Percentiles rank a stretch among this genome's conserved stretches.
phyloP scores from a whole-genome alignment of 53 echinoderm and acorn worm genomes.

The Pentamera pediparva region DNA sequence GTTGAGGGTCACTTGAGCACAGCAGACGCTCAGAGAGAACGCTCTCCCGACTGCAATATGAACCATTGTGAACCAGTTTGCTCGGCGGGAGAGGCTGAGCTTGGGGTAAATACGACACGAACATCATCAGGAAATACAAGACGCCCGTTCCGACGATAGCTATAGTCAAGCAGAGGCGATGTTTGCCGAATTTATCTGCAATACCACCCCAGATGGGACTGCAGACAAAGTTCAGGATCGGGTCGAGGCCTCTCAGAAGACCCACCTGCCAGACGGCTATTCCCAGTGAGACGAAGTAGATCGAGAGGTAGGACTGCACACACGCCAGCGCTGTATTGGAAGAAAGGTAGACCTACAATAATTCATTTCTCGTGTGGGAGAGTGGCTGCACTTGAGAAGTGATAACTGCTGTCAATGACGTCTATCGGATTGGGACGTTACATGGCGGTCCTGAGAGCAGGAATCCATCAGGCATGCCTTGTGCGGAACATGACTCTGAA shows the following conservation, averaged over 20 bases:
- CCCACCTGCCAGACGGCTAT: slow-evolving; percentile 68
- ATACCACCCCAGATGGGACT: slow-evolving; percentile 69
- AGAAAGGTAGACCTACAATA: no score
- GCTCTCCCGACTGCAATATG: no score
- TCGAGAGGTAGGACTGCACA: slow-evolving; percentile 64
- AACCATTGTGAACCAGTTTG: no score
- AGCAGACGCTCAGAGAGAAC: no score
- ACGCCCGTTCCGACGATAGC: slow-evolving; percentile 47
- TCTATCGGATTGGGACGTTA: no score
- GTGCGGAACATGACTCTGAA: no score
- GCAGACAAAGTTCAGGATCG: slow-evolving; percentile 50
- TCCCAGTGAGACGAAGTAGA: slow-evolving; percentile 76
- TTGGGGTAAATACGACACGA: slow-evolving; percentile 47
- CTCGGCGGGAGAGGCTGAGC: slow-evolving; percentile 16
- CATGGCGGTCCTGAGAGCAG: no score
- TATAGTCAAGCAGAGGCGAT: slow-evolving; percentile 45
- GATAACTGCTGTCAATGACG: no score
- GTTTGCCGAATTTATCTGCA: slow-evolving; percentile 79
- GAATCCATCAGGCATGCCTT: no score
- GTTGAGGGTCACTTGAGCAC: no score
- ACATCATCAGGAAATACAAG: slow-evolving; percentile 49
- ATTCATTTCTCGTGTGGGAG: no score
- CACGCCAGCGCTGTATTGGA: slow-evolving; percentile 50
- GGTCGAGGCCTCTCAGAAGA: slow-evolving; percentile 68
- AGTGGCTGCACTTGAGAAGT: no score